phyloP scores from a whole-genome alignment of 2,888 invertebrate species.

The Eucera pruinosa region DNA sequence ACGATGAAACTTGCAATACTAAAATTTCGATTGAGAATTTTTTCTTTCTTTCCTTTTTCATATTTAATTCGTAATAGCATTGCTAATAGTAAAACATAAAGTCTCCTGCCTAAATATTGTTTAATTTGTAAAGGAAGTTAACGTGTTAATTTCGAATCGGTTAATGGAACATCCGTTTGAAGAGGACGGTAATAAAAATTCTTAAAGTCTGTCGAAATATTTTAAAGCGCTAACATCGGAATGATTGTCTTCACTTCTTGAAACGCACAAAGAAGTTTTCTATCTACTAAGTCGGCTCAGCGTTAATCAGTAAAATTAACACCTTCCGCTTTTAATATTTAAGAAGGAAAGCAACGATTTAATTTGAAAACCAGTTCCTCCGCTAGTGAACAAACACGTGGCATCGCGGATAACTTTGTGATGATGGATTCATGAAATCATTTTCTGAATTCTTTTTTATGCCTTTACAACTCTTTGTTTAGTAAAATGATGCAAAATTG shows the following conservation, averaged over 20 bases:
- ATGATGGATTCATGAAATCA: constrained; percentile 7
- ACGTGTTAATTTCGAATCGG: too few species aligned
- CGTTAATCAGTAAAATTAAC: constrained; percentile 40
- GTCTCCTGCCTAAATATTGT: too few species aligned
- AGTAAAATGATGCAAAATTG: too few species aligned
- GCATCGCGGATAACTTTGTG: not conserved
- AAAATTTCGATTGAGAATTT: too few species aligned
- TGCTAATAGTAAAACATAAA: too few species aligned
- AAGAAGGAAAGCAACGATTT: constrained; percentile 31
- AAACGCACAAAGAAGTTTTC: constrained; percentile 29
- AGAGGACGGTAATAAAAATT: constrained; percentile 6
- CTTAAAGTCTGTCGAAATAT: not conserved
- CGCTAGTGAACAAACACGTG: constrained; percentile 15
- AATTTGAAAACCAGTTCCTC: constrained; percentile 35
- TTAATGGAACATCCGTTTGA: too few species aligned
- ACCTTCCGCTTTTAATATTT: constrained; percentile 23
- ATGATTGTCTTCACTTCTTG: constrained; percentile 2
- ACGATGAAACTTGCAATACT: too few species aligned
- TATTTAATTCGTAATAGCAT: too few species aligned
- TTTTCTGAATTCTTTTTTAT: too few species aligned
- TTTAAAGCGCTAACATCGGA: not conserved
- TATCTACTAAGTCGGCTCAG: constrained; percentile 28
- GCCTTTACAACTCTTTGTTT: too few species aligned
- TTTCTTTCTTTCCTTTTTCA: too few species aligned
- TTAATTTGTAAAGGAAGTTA: too few species aligned